Conservation (phyloP, 2,888 invertebrate species). For the Rhamphomyia laevipes region DNA sequence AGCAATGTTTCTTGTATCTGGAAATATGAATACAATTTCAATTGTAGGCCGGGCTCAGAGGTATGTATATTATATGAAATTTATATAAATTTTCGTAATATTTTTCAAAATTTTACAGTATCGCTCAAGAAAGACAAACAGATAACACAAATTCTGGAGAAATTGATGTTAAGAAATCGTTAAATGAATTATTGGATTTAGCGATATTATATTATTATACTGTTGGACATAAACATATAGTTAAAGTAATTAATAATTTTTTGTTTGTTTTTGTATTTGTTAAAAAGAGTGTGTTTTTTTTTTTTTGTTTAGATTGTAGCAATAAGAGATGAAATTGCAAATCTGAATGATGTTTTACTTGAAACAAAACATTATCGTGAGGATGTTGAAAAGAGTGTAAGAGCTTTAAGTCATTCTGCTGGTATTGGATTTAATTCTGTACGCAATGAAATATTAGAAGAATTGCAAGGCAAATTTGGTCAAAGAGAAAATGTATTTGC, state of each 20-base stretch:
- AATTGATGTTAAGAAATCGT: slow-evolving; percentile 21
- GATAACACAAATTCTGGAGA: slow-evolving; percentile 21
- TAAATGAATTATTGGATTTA: slow-evolving; percentile 33
- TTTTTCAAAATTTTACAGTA: slow-evolving; percentile 5
- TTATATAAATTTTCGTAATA: not conserved
- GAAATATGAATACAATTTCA: slow-evolving; percentile 27
- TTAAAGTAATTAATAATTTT: slow-evolving; percentile 19
- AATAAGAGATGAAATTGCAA: slow-evolving; percentile 35
- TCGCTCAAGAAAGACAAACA: slow-evolving; percentile 2
- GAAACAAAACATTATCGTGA: slow-evolving; percentile 33
- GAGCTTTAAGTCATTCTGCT: slow-evolving; percentile 26
- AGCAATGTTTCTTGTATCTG: slow-evolving; percentile 28
- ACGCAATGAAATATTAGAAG: slow-evolving; percentile 28
- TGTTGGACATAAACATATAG: slow-evolving; percentile 36
- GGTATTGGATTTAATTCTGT: slow-evolving; percentile 27
- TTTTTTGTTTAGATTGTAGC: slow-evolving; percentile 25
- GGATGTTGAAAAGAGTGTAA: slow-evolving; percentile 29
- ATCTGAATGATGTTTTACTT: slow-evolving; percentile 31
- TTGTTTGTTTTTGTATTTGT: not conserved
- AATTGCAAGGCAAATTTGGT: slow-evolving; percentile 29
- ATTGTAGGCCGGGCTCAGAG: slow-evolving; percentile 28
- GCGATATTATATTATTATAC: slow-evolving; percentile 34
- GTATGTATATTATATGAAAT: no score
- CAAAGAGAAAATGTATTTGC: slow-evolving; percentile 35
- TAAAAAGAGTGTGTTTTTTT: not conserved